Evolutionary conservation across 2,113 vertebrate genomes (phyloP), one percentile per base, ranked within the genome.

Genomic region (Egretta garzetta): DNA sequence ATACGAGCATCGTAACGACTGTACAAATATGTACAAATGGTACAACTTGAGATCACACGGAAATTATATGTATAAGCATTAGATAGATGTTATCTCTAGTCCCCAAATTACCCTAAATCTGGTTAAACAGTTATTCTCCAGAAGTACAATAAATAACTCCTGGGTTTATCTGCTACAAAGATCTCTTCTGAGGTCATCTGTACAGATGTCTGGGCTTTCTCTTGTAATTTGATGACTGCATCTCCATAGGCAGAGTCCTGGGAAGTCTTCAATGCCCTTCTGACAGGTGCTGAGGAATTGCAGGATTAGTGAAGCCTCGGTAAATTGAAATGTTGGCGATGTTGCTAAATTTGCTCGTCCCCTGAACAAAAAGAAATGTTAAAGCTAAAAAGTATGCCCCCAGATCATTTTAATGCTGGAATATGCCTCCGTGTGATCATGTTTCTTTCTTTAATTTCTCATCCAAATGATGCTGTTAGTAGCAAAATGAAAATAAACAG

Each of bases 171-270:
- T 92, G 67, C 79, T 95, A 22, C 55, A 84, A 13, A 64, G 88
- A 97, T 97, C 95, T 96, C 39, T 79, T 94, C 82, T 81, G 93
- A 94, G 92, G 92, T 95, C 90, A 92, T 79, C 97, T 81, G 92
- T 77, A 39, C 90, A 93, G 81, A 94, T 91, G 85, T 91, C 93
- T 92, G 82, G 35, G 47, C 56, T 94, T 96, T 96, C 84, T 93
- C 95, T 75, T 74, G 88, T 92, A 93, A 93, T 81, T 63, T 81
- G 93, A 94, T 92, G 82, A 75, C 88, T 96, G 81, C 72, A 26
- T 80, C 82, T 95, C 93, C 72, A 60, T 45, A 88, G 89, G 28
- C 85, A 66, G 72, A 68, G 56, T 56, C 83, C 80, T 93, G 86
- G 72, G 76, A 93, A 96, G 64, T 62, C 88, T 95, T 88, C 8